These are phyloP conservation scores for Syrista parreyssii DNA, from an alignment of 2,888 invertebrate genomes.

Conservation along the genomic window DNA sequence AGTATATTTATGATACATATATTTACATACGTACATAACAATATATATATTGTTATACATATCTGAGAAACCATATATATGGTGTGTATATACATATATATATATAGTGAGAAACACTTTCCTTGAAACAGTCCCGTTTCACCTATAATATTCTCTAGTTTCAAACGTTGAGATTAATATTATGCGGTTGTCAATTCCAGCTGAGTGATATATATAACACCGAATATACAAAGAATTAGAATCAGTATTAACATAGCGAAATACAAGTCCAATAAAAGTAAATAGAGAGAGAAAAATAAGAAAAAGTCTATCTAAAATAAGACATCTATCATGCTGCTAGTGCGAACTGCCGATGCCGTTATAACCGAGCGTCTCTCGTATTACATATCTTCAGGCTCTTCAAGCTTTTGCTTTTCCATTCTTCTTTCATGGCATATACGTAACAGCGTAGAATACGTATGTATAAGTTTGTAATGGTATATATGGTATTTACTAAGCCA, in stretches of 20 bases:
- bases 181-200: no score
- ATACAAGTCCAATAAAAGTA: not conserved
- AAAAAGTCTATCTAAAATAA: not conserved
- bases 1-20: no score
- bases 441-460: not conserved
- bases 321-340: not conserved
- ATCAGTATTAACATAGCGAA: not conserved
- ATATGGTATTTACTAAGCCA: not conserved
- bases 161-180: not conserved
- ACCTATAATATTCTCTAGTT: constrained; percentile 22
- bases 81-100: no score
- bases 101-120: constrained; percentile 30
- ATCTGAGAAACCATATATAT: no score
- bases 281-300: not conserved
- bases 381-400: constrained; percentile 4
- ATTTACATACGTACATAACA: no score
- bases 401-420: constrained; percentile 14
- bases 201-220: no score
- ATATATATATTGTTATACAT: no score
- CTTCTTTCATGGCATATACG: not conserved
- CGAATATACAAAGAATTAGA: not conserved
- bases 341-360: not conserved
- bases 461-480: not conserved
- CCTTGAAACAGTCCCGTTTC: constrained; percentile 35
- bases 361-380: not conserved